Base-by-base conservation (phyloP, 2,797 vertebrate genomes). In the Jordanella pulchra region DNA sequence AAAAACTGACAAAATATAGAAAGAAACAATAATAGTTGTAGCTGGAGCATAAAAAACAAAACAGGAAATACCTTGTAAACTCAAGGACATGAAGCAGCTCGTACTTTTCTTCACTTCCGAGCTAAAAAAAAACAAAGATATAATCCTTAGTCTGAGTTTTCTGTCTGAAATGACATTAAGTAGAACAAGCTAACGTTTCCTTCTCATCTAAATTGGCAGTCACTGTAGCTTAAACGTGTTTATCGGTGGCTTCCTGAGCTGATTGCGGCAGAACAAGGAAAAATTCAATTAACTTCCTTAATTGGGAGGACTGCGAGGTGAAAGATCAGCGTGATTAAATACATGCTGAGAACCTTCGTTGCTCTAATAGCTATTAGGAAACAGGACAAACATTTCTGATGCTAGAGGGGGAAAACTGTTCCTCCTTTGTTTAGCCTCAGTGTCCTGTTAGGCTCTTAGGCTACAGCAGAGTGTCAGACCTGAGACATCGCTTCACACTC, bases 41-140 rank as follows among this genome's bases (percentile, higher is more conserved):
- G 42, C 35, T 44, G 13, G 7, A 64, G 12, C 60, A 44, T 44
- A n/a, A 15, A 64, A 64, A 42, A 63, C 7, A 27, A 56, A 30
- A 39, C n/a, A n/a, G 9, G 27, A 45, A 25, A 1, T 87, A 95
- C 94, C 94, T 99, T 81, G 98, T 99, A 79, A 99, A 99, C 91
- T 99, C 98, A 84, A 99, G 90, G 42, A 99, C 98, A 1, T 97
- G 97, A 60, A 99, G 95, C 48, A 99, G 91, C 84, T 99, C 95
- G 0, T 99, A 99, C 88, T 91, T 93, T 90, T 99, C 97, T 85
- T 99, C 97, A 23, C 92, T 93, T 67, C 95, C 96, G 28, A 96
- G 82, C 98, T 99, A 72, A 42, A 39, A 42, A 39, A 64, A 77
- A 85, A 77, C 21, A 47, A 73, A 80, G 67, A 78, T 54, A 87